phyloP scores from a whole-genome alignment of 2,888 invertebrate species.

The Phoenoteleia sp. region DNA sequence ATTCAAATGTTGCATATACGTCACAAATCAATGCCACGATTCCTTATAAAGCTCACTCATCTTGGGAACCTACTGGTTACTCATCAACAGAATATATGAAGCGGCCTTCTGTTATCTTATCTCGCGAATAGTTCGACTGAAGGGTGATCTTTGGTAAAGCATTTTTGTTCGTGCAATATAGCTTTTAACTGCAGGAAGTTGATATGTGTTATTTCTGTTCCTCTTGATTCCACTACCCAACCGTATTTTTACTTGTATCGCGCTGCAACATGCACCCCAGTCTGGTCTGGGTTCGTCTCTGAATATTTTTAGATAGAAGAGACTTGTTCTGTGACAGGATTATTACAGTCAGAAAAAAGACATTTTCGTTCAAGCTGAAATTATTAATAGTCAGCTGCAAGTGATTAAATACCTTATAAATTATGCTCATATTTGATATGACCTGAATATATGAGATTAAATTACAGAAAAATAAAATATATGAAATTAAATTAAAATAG shows the following conservation, averaged over 20 bases:
- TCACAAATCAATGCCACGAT: constrained; percentile 39
- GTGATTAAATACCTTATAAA: too few relatives aligned
- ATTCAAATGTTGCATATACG: too few relatives aligned
- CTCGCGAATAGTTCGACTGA: constrained; percentile 41
- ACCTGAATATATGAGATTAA: too few relatives aligned
- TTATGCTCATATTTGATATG: too few relatives aligned
- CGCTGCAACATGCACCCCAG: constrained; percentile 43
- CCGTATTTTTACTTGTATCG: constrained; percentile 61
- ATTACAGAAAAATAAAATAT: too few relatives aligned
- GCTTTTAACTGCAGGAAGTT: constrained; percentile 52
- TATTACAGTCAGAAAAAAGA: neutral
- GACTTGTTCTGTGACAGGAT: constrained; percentile 31
- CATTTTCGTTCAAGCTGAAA: neutral
- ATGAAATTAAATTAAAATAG: too few relatives aligned
- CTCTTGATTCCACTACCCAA: constrained; percentile 39
- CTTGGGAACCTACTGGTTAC: constrained; percentile 23
- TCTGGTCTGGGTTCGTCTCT: constrained; percentile 36
- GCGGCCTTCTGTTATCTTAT: constrained; percentile 54
- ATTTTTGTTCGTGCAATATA: constrained; percentile 32
- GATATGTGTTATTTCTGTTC: constrained; percentile 44
- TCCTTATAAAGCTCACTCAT: constrained; percentile 39
- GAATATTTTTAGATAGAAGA: constrained; percentile 54
- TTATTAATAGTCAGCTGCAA: neutral
- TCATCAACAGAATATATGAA: constrained; percentile 38
- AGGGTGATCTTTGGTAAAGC: constrained; percentile 55